Base-by-base conservation (phyloP, 2,113 vertebrate genomes). In the Rhabdornis inornatus region DNA sequence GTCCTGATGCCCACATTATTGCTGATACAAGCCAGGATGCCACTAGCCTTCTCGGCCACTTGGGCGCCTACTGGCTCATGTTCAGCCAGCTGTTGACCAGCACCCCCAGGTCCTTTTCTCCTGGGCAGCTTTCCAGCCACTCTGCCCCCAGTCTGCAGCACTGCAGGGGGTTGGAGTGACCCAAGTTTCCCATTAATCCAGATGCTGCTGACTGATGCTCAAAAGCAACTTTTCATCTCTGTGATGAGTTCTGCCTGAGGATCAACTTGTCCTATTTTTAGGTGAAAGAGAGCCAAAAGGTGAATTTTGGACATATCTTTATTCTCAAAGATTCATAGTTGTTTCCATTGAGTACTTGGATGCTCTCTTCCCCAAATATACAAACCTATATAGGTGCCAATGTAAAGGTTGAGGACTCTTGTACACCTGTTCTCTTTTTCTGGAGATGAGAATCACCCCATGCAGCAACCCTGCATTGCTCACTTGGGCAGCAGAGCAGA, bases 341-440 rank as follows among this genome's bases (percentile, higher is more conserved):
- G 4, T 15, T 87, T 76, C 23, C 5, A 6, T 50, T 60, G 23
- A 74, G 35, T 27, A 50, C 17, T 74, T 1, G 0, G 23, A 31
- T 79, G 50, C 20, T 77, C n/a, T 71, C 39, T 24, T 79, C 35
- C 33, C 33, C 25, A 45, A 21, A 71, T 14, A 66, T 2, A 71
- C 33, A 31, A 72, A 53, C 7, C 8, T 52, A 44, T 47, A 22
- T 17, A 37, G 42, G 23, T 87, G 53, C 31, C 53, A 57, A 8
- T 42, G 35, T 71, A 72, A 74, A 57, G 44, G 25, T 2, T 2
- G 2, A 71, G 16, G 15, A 45, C 21, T 40, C 19, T 64, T 74
- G 22, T 33, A 55, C 0, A 1, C 8, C 21, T 2, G 0, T 74
- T 78, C 25, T 63, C 23, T 49, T 44, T 68, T 68, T 40, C 2